A percentile compares a stretch with the other conserved stretches of the same genome.
Evolutionary conservation across 2,888 invertebrate species (phyloP).

Genomic region (Pyrgus malvae): DNA sequence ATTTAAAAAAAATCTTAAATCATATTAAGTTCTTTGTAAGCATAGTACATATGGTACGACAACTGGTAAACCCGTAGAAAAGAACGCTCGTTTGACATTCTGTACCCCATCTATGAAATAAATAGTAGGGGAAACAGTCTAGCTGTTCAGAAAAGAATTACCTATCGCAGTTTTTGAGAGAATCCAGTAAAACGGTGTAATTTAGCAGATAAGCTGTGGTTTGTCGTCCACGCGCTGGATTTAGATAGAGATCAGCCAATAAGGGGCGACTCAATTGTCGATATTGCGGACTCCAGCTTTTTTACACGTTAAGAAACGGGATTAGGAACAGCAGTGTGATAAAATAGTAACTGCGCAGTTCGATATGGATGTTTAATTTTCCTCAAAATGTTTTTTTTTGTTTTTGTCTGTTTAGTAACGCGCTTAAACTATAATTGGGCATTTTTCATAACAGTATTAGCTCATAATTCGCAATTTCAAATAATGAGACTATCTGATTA

Average conservation of each 20-base stretch:
- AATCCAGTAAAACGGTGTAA: conserved; percentile 69
- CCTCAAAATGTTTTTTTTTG: too few species aligned
- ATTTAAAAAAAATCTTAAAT: too few species aligned
- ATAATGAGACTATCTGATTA: too few species aligned
- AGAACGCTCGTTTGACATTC: too few species aligned
- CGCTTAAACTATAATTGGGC: too few species aligned
- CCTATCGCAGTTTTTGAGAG: conserved; percentile 63
- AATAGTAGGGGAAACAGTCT: conserved; percentile 48
- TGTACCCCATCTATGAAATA: conserved; percentile 49
- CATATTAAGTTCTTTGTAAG: too few species aligned
- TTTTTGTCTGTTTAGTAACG: too few species aligned
- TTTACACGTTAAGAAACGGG: conserved; percentile 35
- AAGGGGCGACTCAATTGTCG: conserved; percentile 42
- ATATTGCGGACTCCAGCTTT: conserved; percentile 34
- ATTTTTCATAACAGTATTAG: too few species aligned
- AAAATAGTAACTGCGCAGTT: not conserved
- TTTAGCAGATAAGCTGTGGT: conserved; percentile 70
- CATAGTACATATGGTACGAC: too few species aligned
- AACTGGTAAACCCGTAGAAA: too few species aligned
- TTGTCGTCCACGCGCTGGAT: conserved; percentile 48
- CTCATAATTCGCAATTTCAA: too few species aligned
- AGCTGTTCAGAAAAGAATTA: conserved; percentile 55
- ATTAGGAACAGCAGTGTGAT: conserved; percentile 33
- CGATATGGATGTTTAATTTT: too few species aligned
- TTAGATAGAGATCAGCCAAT: conserved; percentile 61